Percentiles rank a stretch among this genome's conserved stretches.
These are phyloP conservation scores for Polylopha cassiicola DNA, from an alignment of 2,888 invertebrate species.

Conservation along the genomic window DNA sequence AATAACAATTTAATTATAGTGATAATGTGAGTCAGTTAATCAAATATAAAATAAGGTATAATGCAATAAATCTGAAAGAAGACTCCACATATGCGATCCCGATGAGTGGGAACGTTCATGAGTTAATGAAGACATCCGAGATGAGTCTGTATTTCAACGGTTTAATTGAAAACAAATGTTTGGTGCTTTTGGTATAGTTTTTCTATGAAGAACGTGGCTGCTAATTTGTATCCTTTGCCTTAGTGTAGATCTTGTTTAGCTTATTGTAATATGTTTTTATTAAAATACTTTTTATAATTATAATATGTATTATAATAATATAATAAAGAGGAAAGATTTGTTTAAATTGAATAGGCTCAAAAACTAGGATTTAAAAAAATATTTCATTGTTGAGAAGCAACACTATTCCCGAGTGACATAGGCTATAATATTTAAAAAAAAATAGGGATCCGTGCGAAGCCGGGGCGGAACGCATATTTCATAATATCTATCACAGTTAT, in stretches of 20 bases:
- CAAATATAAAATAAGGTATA: conserved; percentile 37
- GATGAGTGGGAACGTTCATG: conserved; percentile 51
- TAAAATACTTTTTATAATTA: neutral
- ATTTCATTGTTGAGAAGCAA: no score
- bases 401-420: no score
- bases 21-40: no score
- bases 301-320: neutral
- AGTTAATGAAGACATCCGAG: conserved; percentile 60
- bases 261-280: neutral
- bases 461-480: no score
- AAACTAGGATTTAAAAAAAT: no score
- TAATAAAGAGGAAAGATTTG: neutral
- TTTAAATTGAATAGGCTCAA: no score
- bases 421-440: no score
- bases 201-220: conserved; percentile 30
- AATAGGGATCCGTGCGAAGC: no score
- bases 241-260: no score
- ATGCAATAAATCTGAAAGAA: conserved; percentile 60
- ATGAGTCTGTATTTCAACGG: conserved; percentile 60
- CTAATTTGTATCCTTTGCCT: no score
- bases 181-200: conserved; percentile 31
- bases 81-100: conserved; percentile 45
- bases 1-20: no score
- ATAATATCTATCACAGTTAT: no score
- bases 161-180: conserved; percentile 71